Evolutionary conservation across 2,797 vertebrate species (phyloP), one percentile per base, ranked within the genome.

Genomic region (Eulemur rubriventer): DNA sequence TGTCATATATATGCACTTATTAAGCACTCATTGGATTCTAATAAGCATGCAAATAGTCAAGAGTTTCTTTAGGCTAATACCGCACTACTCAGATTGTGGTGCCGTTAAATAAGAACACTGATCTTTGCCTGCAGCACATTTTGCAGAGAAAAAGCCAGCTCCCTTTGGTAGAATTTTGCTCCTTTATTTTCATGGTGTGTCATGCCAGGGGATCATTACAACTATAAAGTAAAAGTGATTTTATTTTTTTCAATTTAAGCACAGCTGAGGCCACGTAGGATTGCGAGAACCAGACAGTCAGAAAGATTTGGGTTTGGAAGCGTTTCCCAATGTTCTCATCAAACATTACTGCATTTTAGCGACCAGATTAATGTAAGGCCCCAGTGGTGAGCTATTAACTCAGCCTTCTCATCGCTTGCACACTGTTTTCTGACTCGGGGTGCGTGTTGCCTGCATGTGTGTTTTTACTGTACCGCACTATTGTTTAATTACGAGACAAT

Each of bases 1-100:
- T 98, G 98, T 98, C 97, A 97, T 97, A 98, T 98, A 98, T 98
- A 98, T 98, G 97, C 97, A 98, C 98, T 98, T 98, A 98, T 98
- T 98, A 98, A 97, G 97, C 97, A 96, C 98, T 98, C 97, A 97
- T 97, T 98, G 98, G 97, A 97, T 97, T 97, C 97, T 98, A 98
- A 98, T 98, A 98, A 97, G 98, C 98, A 98, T 98, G 97, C 98
- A 98, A 98, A 98, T 98, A 98, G 98, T 97, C 85, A 83, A 98
- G 98, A 96, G 97, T 99, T 98, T 98, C 98, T 98, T 98, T 98
- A 98, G 98, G 97, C 98, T 97, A 98, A 95, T 75, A 70, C 82
- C 96, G 96, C 93, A 65, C 96, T 96, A 35, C 92, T 98, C 97
- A 98, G 97, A 96, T 98, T 94, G 95, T 94, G 98, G 93, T 86